Base-by-base conservation (phyloP, 2,797 vertebrate genomes). In the Silurus aristotelis region DNA sequence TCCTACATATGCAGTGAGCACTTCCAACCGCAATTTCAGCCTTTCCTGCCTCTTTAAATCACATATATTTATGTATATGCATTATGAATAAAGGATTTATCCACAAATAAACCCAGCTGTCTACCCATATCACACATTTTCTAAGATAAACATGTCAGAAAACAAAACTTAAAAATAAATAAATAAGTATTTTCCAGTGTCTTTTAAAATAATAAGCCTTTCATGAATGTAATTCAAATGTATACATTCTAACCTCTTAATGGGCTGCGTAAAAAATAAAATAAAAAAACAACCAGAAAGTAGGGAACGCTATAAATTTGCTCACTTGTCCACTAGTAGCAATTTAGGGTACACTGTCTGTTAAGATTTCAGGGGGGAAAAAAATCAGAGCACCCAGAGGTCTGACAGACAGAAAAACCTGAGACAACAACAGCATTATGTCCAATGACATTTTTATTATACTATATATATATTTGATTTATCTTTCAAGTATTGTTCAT, bases 131-230 rank as follows among this genome's bases (percentile, higher is more conserved):
- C 83, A 80, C 5, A 5, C 68, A 55, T 71, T 56, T 63, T 81
- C 60, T 25, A 56, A 73, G 19, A 61, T 67, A 85, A 81, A 75
- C 68, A 73, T 46, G 77, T 63, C 77, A n/a, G 43, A 64, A n/a
- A 72, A 20, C 43, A 56, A 64, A 19, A 19, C 38, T 38, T 4
- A 4, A 70, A 6, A 61, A 61, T 19, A 60, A 20, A 14, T 15
- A 6, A 19, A 60, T 1, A 13, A 15, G 31, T 48, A 38, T 20
- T 38, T 38, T 38, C 38, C 38, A 38, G 48, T 52, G 48, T 52
- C 6, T 52, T 58, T 52, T 58, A 31, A 76, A 76, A 20, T 10
- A 27, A 55, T 55, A 56, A 60, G 46, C 48, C 48, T 38, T 58
- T 77, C 0, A 10, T 31, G 19, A 38, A 38, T 31, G 56, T 60